Percentiles rank a stretch among this genome's conserved stretches.
phyloP scores from a whole-genome alignment of 2,113 vertebrate species.

The Tautogolabrus adspersus region DNA sequence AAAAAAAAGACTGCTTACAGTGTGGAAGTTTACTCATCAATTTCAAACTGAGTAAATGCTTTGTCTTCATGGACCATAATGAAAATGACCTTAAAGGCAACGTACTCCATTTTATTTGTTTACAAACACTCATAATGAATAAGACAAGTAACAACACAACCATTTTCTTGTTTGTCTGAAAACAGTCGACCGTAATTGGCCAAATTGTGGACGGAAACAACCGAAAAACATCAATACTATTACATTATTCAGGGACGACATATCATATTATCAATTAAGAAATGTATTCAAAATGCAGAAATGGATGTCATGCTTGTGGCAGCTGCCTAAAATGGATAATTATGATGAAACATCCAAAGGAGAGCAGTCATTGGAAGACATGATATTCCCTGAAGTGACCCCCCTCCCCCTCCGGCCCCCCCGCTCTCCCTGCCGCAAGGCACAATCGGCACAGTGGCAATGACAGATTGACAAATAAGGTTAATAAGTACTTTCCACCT shows the following conservation, averaged over 20 bases:
- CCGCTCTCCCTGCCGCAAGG: conserved; percentile 71
- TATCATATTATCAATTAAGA: conserved; percentile 77
- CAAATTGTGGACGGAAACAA: conserved; percentile 48
- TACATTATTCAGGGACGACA: conserved; percentile 44
- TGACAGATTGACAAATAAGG: conserved; percentile 97
- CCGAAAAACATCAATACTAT: conserved; percentile 61
- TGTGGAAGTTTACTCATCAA: conserved; percentile 80
- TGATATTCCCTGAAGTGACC: conserved; percentile 77
- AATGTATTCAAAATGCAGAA: conserved; percentile 68
- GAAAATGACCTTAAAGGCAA: conserved; percentile 79
- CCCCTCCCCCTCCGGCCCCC: conserved; percentile 33
- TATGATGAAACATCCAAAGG: conserved; percentile 78
- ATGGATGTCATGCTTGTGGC: conserved; percentile 73
- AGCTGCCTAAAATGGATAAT: conserved; percentile 78
- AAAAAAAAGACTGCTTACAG: conserved; percentile 78
- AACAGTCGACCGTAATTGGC: conserved; percentile 64
- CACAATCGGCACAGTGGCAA: conserved; percentile 85
- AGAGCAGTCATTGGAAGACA: conserved; percentile 73
- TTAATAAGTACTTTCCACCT: conserved; percentile 96
- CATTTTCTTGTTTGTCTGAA: conserved; percentile 44
- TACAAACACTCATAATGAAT: conserved; percentile 72
- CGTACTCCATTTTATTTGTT: conserved; percentile 65
- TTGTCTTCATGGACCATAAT: conserved; percentile 77
- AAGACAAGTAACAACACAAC: conserved; percentile 62
- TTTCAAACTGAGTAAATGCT: conserved; percentile 78